Evolutionary conservation across 2,113 vertebrate species (phyloP), one percentile per base, ranked within the genome.

Genomic region (Pipa parva): DNA sequence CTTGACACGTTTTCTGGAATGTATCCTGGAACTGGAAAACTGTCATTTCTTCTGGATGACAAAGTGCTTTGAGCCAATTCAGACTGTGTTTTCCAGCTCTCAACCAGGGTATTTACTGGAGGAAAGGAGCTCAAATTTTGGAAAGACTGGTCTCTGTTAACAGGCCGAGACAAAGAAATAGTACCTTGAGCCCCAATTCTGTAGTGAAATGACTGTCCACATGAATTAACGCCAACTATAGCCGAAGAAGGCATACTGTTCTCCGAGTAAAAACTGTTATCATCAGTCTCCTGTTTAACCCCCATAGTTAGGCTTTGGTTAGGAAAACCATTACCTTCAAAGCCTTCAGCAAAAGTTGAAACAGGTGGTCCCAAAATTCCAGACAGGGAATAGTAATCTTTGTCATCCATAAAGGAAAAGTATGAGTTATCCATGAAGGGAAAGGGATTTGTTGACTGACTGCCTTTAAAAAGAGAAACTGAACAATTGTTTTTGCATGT

Each of bases 151-250:
- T 98, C 95, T 83, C 94, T 91, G 79, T 90, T 81, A 72, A 94
- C 86, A 0, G 95, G 92, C 75, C 93, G 90, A 0, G 92, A 92
- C 79, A 99, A 88, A 79, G 95, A 95, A 88, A 99, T 97, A 25
- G 92, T 95, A 87, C 95, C 95, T 85, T 97, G 93, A 65, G 95
- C 93, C 84, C 97, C 97, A 80, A 98, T 97, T 90, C 95, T 90
- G 90, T 99, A 99, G 89, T 99, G 95, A 90, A 97, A 99, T 37
- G 97, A 98, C 81, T 98, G 97, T 90, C 94, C 95, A 72, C 92
- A 86, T 72, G 97, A 97, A 92, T 98, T 99, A 84, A 99, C 94
- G 60, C 97, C 97, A 76, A 98, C 93, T 65, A 99, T 97, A 80
- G 95, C 94, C 51, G 97, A 97, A 2, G 92, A 84, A 63, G 94